Conservation (phyloP, 2,888 invertebrate genomes). For the Nyleta sp. region DNA sequence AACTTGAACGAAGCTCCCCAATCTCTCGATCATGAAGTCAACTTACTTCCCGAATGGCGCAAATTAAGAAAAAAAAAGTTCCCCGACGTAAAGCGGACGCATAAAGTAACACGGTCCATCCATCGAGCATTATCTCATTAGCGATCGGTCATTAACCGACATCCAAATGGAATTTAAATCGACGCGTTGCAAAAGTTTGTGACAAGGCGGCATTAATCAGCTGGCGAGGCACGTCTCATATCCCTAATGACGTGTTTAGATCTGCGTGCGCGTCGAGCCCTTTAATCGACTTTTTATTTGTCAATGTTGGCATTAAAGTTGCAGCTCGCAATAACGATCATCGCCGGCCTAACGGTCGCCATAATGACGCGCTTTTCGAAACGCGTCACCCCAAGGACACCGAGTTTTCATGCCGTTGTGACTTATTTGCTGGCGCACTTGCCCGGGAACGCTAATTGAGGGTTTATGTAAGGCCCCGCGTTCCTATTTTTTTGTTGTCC, state of each 20-base stretch:
- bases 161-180: slow-evolving; percentile 43
- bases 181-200: slow-evolving; percentile 21
- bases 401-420: slow-evolving; percentile 57
- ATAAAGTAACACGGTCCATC: slow-evolving; percentile 17
- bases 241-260: slow-evolving; percentile 31
- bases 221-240: slow-evolving; percentile 6
- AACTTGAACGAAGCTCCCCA: too few relatives aligned
- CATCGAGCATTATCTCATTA: slow-evolving; percentile 35
- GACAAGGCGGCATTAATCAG: slow-evolving; percentile 40
- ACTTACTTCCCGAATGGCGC: too few relatives aligned
- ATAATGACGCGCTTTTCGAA: slow-evolving; percentile 42
- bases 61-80: too few relatives aligned
- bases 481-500: slow-evolving; percentile 12
- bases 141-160: slow-evolving; percentile 22
- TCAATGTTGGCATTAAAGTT: slow-evolving; percentile 13
- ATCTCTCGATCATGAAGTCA: too few relatives aligned
- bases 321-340: slow-evolving; percentile 38
- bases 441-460: slow-evolving; percentile 53
- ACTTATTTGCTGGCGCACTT: slow-evolving; percentile 55
- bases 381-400: slow-evolving; percentile 51
- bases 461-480: slow-evolving; percentile 45
- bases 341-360: slow-evolving; percentile 32
- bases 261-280: slow-evolving; percentile 18
- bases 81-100: not conserved
- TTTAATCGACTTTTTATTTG: slow-evolving; percentile 44